Percentiles rank a stretch among this genome's conserved stretches.
Conservation (phyloP, 2,113 vertebrate species). For the Thryonomys swinderianus region DNA sequence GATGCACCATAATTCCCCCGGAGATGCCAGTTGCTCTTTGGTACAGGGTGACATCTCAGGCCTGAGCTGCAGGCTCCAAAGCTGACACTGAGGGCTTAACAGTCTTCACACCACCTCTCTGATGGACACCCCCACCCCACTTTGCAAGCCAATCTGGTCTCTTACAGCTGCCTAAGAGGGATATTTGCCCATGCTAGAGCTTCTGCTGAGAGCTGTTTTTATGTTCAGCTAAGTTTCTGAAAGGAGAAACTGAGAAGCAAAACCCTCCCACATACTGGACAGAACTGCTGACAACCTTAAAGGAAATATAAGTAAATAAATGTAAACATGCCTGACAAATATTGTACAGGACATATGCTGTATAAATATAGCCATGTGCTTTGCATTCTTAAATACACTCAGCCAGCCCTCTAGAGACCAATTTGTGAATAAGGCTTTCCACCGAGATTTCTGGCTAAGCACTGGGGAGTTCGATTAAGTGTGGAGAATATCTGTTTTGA, state of each 20-base stretch:
- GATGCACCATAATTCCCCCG: rapidly evolving
- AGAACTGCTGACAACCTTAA: conserved; percentile 69
- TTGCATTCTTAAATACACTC: conserved; percentile 62
- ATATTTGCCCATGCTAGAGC: not conserved
- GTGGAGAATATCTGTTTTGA: conserved; percentile 57
- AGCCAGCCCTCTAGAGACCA: conserved; percentile 72
- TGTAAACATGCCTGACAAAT: conserved; percentile 72
- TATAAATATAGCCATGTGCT: conserved; percentile 70
- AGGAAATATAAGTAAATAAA: conserved; percentile 75
- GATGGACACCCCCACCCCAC: not conserved
- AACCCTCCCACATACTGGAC: conserved; percentile 77
- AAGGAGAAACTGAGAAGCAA: conserved; percentile 63
- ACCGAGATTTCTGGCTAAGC: conserved; percentile 59
- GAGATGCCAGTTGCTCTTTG: not conserved
- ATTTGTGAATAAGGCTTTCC: conserved; percentile 67
- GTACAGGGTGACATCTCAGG: not conserved
- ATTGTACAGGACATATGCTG: conserved; percentile 73
- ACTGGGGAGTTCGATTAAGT: conserved; percentile 43
- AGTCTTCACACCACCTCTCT: not conserved
- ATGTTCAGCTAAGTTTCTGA: not conserved
- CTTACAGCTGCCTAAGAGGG: not conserved
- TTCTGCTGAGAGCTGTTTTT: conserved; percentile 7
- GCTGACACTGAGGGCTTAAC: not conserved
- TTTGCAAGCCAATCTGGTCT: not conserved
- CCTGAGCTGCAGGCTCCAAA: not conserved